These are phyloP conservation scores for Sardina pilchardus DNA, from an alignment of 2,113 vertebrate species.

Conservation along the genomic window DNA sequence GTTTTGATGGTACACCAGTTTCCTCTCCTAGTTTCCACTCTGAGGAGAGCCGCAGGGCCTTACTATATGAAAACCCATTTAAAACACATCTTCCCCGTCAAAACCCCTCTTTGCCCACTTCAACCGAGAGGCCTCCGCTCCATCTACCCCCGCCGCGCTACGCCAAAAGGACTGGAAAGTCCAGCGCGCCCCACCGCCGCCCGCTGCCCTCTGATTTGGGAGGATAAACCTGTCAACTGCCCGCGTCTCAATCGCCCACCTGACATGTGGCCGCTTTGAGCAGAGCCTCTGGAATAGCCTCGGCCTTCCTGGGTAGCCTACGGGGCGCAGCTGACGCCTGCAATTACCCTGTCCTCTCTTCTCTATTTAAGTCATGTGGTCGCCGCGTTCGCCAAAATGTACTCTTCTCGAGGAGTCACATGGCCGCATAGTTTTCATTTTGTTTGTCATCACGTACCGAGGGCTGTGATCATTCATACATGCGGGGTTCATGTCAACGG, in stretches of 20 bases:
- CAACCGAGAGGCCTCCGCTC: neutral
- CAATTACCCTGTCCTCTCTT: conserved; percentile 23
- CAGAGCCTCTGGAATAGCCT: neutral
- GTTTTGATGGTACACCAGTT: neutral
- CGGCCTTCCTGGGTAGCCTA: neutral
- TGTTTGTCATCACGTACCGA: neutral
- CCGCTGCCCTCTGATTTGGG: neutral
- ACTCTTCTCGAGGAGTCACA: neutral
- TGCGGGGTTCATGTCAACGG: neutral
- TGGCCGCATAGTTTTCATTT: neutral
- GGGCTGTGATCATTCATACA: neutral
- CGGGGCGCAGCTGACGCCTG: neutral
- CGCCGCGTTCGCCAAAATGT: neutral
- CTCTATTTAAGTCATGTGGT: neutral
- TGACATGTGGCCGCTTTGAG: conserved; percentile 16
- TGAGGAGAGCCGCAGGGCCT: neutral
- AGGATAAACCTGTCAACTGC: conserved; percentile 14
- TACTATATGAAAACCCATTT: neutral
- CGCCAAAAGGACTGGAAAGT: neutral
- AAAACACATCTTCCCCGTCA: neutral
- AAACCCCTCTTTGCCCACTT: neutral
- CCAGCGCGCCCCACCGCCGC: neutral
- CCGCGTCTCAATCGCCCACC: conserved; percentile 10
- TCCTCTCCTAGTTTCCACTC: neutral
- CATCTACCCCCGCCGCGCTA: neutral